Evolutionary conservation across 2,113 vertebrate genomes (phyloP).

Genomic region (Brienomyrus longianalis): DNA sequence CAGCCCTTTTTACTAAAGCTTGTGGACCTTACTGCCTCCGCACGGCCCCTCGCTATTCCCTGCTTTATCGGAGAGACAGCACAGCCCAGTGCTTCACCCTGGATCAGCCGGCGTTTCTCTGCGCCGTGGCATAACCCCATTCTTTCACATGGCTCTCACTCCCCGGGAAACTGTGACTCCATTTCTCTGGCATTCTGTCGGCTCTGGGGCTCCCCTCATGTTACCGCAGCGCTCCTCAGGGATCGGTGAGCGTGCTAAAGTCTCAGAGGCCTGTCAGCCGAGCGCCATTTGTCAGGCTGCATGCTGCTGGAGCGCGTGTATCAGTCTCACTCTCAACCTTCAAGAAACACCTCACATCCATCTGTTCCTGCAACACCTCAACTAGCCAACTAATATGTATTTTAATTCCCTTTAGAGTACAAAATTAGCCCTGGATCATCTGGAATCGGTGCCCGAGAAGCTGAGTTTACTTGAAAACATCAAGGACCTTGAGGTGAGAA

Average conservation of each 20-base stretch:
- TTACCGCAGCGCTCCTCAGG: not conserved
- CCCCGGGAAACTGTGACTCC: constrained; percentile 17
- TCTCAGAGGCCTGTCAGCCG: not conserved
- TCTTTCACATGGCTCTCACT: constrained; percentile 40
- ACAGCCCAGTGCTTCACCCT: constrained; percentile 28
- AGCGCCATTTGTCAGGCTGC: not conserved
- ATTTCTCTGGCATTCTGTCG: constrained; percentile 20
- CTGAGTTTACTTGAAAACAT: constrained; percentile 73
- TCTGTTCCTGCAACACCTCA: not conserved
- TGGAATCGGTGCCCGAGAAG: constrained; percentile 85
- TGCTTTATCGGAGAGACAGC: constrained; percentile 31
- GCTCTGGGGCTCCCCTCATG: not conserved
- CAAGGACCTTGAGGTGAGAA: constrained; percentile 69
- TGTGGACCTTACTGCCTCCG: constrained; percentile 9
- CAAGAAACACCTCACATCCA: not conserved
- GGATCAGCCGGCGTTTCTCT: constrained; percentile 31
- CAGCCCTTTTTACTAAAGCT: constrained; percentile 26
- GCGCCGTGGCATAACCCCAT: constrained; percentile 19
- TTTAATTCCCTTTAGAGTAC: constrained; percentile 63
- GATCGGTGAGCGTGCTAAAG: not conserved
- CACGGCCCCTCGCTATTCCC: not conserved
- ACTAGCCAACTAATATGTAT: not conserved
- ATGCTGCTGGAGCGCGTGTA: not conserved
- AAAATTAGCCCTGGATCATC: constrained; percentile 72
- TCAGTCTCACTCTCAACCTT: not conserved